Conservation (phyloP, 2,797 vertebrate species). For the Sebastes kiyomatsui region DNA sequence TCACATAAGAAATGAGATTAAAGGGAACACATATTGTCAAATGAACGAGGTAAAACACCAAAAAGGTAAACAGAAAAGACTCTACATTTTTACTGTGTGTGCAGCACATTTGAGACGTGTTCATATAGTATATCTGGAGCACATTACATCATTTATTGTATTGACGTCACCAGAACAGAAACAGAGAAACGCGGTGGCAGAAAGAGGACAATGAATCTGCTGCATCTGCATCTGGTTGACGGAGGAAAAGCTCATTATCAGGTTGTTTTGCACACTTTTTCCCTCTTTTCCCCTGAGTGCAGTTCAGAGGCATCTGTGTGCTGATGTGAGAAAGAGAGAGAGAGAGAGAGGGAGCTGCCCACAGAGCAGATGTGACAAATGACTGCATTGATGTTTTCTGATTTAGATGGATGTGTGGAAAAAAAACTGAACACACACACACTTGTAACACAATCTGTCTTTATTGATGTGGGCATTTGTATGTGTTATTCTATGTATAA, state of each 20-base stretch:
- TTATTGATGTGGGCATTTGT: neutral
- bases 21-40: no score
- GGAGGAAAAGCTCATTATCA: conserved; percentile 64
- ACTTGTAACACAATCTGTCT: conserved; percentile 22
- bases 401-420: conserved; percentile 42
- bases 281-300: conserved; percentile 52
- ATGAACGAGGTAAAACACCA: neutral
- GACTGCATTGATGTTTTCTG: conserved; percentile 30
- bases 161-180: neutral
- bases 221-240: conserved; percentile 30
- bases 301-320: conserved; percentile 45
- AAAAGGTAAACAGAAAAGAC: neutral
- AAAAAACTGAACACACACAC: conserved; percentile 9
- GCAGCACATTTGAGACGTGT: neutral
- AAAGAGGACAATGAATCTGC: conserved; percentile 30
- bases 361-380: conserved; percentile 56
- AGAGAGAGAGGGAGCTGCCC: conserved; percentile 29
- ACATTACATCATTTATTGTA: neutral
- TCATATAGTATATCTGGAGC: neutral
- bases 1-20: no score
- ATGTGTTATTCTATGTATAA: conserved; percentile 8
- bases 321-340: conserved; percentile 11
- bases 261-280: conserved; percentile 59
- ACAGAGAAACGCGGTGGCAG: neutral
- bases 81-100: neutral